phyloP scores from a whole-genome alignment of 1,140 invertebrate species.

The Brachionus paranguensis region DNA sequence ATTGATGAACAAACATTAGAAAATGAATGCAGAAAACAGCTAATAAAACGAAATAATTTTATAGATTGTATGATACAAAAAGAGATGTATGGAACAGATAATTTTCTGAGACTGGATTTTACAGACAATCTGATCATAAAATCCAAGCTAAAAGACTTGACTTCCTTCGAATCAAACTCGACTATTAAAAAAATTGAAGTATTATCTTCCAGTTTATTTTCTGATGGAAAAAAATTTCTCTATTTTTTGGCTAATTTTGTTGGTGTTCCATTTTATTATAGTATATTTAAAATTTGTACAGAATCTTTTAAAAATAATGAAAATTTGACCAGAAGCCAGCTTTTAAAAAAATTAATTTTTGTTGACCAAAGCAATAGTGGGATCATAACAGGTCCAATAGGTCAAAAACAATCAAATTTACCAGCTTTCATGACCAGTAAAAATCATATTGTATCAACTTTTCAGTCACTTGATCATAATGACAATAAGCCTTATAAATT shows the following conservation, averaged over 20 bases:
- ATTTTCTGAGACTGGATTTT: neutral
- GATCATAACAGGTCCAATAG: neutral
- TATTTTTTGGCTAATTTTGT: slow-evolving; percentile 14
- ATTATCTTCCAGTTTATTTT: neutral
- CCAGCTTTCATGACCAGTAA: neutral
- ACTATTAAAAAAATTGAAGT: slow-evolving; percentile 12
- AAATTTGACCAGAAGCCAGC: neutral
- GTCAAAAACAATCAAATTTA: neutral
- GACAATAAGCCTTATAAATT: slow-evolving; percentile 9
- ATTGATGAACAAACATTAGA: neutral
- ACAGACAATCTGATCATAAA: neutral
- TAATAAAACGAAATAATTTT: neutral
- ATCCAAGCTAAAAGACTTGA: neutral
- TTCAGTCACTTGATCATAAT: neutral
- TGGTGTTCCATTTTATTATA: neutral
- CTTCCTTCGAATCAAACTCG: neutral
- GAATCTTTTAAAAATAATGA: neutral
- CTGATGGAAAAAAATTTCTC: neutral
- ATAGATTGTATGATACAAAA: neutral
- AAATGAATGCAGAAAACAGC: neutral
- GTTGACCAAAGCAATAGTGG: neutral
- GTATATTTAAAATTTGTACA: neutral
- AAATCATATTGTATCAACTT: neutral
- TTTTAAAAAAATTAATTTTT: neutral
- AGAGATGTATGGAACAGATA: neutral